phyloP scores from a whole-genome alignment of 2,888 invertebrate species.

The Eupsilia transversa region DNA sequence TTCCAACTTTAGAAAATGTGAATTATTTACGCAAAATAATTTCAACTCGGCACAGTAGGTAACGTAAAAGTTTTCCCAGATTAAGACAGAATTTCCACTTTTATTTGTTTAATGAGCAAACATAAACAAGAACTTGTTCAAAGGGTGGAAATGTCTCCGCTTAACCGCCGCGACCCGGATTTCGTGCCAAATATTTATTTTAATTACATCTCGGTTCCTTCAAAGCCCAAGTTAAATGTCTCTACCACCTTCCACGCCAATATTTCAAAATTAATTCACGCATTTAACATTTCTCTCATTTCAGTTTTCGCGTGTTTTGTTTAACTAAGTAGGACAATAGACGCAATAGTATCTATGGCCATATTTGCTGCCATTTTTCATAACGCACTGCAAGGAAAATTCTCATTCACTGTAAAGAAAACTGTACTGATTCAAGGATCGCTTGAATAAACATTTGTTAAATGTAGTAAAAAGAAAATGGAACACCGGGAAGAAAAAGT shows the following conservation, averaged over 20 bases:
- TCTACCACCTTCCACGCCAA: slow-evolving; percentile 78
- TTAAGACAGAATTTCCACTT: slow-evolving; percentile 85
- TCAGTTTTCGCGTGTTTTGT: slow-evolving; percentile 38
- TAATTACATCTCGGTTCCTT: slow-evolving; percentile 88
- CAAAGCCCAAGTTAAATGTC: slow-evolving; percentile 83
- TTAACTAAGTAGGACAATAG: neutral
- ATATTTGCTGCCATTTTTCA: slow-evolving; percentile 15
- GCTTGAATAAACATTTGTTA: slow-evolving; percentile 58
- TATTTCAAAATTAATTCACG: slow-evolving; percentile 77
- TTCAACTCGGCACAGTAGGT: slow-evolving; percentile 70
- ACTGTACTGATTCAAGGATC: slow-evolving; percentile 48
- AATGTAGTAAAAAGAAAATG: slow-evolving; percentile 68
- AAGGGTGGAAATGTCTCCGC: slow-evolving; percentile 88
- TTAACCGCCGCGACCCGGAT: slow-evolving; percentile 88
- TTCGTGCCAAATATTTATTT: slow-evolving; percentile 90
- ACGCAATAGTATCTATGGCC: neutral
- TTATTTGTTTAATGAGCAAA: slow-evolving; percentile 89
- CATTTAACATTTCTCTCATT: slow-evolving; percentile 61
- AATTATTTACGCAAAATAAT: slow-evolving; percentile 72
- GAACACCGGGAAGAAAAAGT: slow-evolving; percentile 65
- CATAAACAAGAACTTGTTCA: slow-evolving; percentile 89
- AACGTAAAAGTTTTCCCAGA: slow-evolving; percentile 79
- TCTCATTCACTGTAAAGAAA: slow-evolving; percentile 31
- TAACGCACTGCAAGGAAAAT: slow-evolving; percentile 35
- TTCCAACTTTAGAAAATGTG: slow-evolving; percentile 65